Conservation (phyloP, 2,888 invertebrate species). For the Daptonema setosum region DNA sequence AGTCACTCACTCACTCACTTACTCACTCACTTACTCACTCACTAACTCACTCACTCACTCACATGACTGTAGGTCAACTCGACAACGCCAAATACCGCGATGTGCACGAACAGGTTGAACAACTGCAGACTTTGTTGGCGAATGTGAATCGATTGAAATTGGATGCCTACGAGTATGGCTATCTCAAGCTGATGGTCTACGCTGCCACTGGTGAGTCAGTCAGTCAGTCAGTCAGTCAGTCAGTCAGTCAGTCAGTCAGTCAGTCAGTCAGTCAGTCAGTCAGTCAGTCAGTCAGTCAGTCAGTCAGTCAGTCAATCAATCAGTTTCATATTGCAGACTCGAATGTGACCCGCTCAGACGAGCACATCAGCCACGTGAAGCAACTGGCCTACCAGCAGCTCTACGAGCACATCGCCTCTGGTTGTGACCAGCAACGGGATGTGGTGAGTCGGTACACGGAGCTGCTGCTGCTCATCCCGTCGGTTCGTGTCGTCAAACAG, state of each 20-base stretch:
- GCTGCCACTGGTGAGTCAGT: constrained; percentile 15
- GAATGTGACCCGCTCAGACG: too few species aligned
- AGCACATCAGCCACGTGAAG: constrained; percentile 39
- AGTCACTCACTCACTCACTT: too few species aligned
- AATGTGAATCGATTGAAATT: constrained; percentile 14
- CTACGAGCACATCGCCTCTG: constrained; percentile 22
- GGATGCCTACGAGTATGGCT: constrained; percentile 19
- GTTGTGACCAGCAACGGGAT: constrained; percentile 6
- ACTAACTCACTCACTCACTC: too few species aligned
- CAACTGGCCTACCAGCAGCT: constrained; percentile 42
- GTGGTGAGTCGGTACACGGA: constrained; percentile 15
- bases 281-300: too few species aligned
- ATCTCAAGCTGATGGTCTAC: constrained; percentile 24
- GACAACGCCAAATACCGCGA: constrained; percentile 14
- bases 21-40: too few species aligned
- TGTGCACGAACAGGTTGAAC: constrained; percentile 13
- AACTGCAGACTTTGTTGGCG: constrained; percentile 11
- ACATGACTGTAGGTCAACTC: constrained; percentile 28
- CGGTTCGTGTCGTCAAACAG: constrained; percentile 43
- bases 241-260: too few species aligned
- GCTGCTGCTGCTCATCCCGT: constrained; percentile 35
- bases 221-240: too few species aligned
- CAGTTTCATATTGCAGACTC: too few species aligned
- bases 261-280: too few species aligned
- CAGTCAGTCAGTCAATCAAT: too few species aligned